phyloP scores from a whole-genome alignment of 1,140 invertebrate species.

The Matsumurasca onukii region DNA sequence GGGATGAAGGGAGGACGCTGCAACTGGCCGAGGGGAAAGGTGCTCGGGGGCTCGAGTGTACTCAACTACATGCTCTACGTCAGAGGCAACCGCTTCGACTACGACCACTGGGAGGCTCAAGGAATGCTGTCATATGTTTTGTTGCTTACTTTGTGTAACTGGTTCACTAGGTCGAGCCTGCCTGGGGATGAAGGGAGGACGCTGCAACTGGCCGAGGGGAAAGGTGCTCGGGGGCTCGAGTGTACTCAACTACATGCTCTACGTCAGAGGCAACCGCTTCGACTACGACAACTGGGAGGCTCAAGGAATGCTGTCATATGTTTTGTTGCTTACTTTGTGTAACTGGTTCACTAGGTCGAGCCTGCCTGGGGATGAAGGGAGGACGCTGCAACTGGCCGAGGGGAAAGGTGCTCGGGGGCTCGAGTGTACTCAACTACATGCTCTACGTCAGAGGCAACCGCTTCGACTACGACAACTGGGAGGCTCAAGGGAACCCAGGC shows the following conservation, averaged over 20 bases:
- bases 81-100: conserved; percentile 81
- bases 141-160: too few relatives aligned
- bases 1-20: conserved; percentile 61
- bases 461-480: conserved; percentile 90
- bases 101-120: too few relatives aligned
- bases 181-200: conserved; percentile 53
- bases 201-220: conserved; percentile 82
- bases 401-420: conserved; percentile 85
- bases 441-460: conserved; percentile 85
- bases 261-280: conserved; percentile 75
- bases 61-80: conserved; percentile 96
- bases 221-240: conserved; percentile 88
- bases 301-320: too few relatives aligned
- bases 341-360: conserved; percentile 37
- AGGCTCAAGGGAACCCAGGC: conserved; percentile 76
- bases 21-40: too few relatives aligned
- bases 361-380: conserved; percentile 49
- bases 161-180: conserved; percentile 40
- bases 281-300: conserved; percentile 94
- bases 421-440: conserved; percentile 93
- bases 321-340: too few relatives aligned
- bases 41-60: conserved; percentile 85
- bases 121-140: too few relatives aligned
- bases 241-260: conserved; percentile 93
- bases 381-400: conserved; percentile 81